These are phyloP conservation scores for Masticophis lateralis DNA, from an alignment of 2,797 vertebrate genomes.

Conservation along the genomic window DNA sequence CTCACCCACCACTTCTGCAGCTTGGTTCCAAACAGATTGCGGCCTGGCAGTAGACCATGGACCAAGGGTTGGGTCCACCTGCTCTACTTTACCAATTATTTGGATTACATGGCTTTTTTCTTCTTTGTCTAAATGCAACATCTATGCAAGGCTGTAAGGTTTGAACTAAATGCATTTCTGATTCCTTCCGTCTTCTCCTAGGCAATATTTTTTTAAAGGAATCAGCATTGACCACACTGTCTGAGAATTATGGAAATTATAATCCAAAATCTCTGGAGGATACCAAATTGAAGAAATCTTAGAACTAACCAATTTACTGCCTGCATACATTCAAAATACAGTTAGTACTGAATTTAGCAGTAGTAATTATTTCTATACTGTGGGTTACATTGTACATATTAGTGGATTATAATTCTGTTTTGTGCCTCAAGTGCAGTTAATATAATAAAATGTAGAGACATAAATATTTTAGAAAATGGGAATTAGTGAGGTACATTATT, in stretches of 20 bases:
- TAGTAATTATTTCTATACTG: conserved; percentile 41
- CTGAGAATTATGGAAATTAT: background rate
- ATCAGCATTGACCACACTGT: background rate
- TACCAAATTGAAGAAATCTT: background rate
- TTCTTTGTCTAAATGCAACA: background rate
- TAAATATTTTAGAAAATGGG: conserved; percentile 19
- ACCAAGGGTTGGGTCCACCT: too few species aligned
- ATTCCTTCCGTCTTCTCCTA: background rate
- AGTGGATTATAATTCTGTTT: conserved; percentile 34
- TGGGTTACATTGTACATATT: conserved; percentile 31
- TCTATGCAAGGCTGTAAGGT: background rate
- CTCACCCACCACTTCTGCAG: too few species aligned
- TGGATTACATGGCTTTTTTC: background rate
- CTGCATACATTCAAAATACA: conserved; percentile 30
- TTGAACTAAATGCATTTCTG: background rate
- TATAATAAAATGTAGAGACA: conserved; percentile 44
- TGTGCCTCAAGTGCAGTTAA: conserved; percentile 24
- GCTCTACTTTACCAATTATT: background rate
- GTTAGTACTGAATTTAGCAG: conserved; percentile 27
- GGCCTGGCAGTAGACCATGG: too few species aligned
- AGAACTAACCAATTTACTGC: conserved; percentile 14
- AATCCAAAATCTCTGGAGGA: background rate
- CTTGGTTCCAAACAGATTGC: too few species aligned
- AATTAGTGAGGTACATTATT: conserved; percentile 16
- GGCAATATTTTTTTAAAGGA: background rate